Evolutionary conservation across 2,888 invertebrate species (phyloP).

Genomic region (Tenthredo distinguenda): DNA sequence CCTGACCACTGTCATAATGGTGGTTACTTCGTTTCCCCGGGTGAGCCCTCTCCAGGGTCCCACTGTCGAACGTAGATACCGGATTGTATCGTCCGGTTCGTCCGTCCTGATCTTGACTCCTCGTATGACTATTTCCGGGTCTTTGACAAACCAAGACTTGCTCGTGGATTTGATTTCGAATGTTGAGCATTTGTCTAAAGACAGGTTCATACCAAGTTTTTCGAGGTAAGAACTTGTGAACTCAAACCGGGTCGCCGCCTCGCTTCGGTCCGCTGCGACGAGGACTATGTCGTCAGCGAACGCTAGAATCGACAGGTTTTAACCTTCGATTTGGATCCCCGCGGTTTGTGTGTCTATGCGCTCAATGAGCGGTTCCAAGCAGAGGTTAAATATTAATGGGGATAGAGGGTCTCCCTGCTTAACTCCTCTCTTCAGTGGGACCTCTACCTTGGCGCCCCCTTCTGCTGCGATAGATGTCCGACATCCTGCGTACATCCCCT

Average conservation of each 20-base stretch:
- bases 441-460: not conserved
- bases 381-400: constrained; percentile 57
- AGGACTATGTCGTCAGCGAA: constrained; percentile 64
- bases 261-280: not conserved
- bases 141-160: constrained; percentile 43
- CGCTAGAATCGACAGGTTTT: not conserved
- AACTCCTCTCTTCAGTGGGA: constrained; percentile 49
- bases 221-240: not conserved
- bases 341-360: not conserved
- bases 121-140: constrained; percentile 18
- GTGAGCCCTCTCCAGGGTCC: not conserved
- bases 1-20: not conserved
- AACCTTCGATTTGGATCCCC: constrained; percentile 40
- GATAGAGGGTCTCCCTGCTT: constrained; percentile 59
- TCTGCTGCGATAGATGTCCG: not conserved
- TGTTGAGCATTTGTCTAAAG: constrained; percentile 45
- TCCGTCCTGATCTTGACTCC: not conserved
- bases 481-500: not conserved
- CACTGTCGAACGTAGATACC: not conserved
- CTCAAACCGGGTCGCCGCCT: constrained; percentile 50
- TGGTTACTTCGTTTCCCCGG: not conserved
- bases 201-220: constrained; percentile 54
- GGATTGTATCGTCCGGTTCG: not conserved
- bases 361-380: constrained; percentile 48
- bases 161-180: not conserved